Base-by-base conservation (phyloP, 2,888 invertebrate genomes). In the Zaprionus obscuricornis region DNA sequence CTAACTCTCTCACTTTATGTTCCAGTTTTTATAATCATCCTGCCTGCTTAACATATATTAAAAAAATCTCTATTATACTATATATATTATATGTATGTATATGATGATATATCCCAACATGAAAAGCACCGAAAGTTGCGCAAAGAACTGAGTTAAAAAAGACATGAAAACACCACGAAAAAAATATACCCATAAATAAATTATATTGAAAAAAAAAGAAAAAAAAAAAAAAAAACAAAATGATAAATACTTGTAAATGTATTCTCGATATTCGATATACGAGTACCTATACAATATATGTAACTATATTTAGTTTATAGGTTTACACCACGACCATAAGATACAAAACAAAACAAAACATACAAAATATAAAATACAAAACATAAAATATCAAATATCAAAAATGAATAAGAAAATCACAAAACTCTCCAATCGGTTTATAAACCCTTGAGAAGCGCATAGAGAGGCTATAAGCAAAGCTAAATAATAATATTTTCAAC, bases 81-180 rank as follows among this genome's bases (percentile, higher is more conserved):
- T n/a, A n/a, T n/a, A n/a, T n/a, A n/a, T n/a, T n/a, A 24, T 6
- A 24, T 24, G 8, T 24, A 24, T 24, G 24, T 24, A 24, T 8
- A 6, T 13, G 46, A 42, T 33, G 10, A 37, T 47, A 11, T 62
- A 45, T 52, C 59, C 57, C 43, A 60, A 52, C 50, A 55, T 54
- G 46, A 67, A 56, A 82, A 85, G 86, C 87, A 86, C 76, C 70
- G 69, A 67, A 72, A 78, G 85, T 83, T 85, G 87, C 87, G 85
- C 82, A 87, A 85, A 85, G 85, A 87, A 85, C 85, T 85, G 85
- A 85, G 76, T 85, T 84, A 71, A 76, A 56, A 51, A 85, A 86
- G 83, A 85, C 86, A 70, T 85, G 74, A 87, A 86, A n/a, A n/a
- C n/a, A n/a, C n/a, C 70, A 75, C 84, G 66, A 63, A 70, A 42